These are phyloP conservation scores for Anthopleura xanthogrammica DNA, from an alignment of 92 coral and sea anemone genomes.

Conservation along the genomic window DNA sequence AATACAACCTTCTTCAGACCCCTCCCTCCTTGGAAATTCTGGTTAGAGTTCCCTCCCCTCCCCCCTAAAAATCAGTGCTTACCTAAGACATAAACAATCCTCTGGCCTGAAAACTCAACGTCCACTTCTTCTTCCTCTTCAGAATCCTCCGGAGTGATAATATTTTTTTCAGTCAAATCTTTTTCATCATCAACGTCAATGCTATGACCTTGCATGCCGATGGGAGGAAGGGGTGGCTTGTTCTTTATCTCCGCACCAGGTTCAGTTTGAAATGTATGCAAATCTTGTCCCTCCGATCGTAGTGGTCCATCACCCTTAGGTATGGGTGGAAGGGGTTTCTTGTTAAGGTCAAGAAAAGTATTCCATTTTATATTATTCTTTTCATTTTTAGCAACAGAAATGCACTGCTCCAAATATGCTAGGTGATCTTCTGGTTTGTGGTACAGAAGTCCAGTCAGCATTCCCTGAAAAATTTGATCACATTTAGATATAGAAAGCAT, in stretches of 20 bases:
- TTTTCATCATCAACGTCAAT: slow-evolving; percentile 61
- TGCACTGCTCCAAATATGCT: slow-evolving; percentile 77
- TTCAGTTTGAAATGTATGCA: slow-evolving; percentile 82
- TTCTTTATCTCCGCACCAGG: slow-evolving; percentile 72
- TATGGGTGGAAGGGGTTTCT: slow-evolving; percentile 95
- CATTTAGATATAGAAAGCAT: not conserved
- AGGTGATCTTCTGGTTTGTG: slow-evolving; percentile 91
- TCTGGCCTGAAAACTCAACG: slow-evolving; percentile 84
- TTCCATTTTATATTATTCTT: slow-evolving; percentile 87
- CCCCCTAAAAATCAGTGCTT: slow-evolving; percentile 16
- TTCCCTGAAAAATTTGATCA: slow-evolving; percentile 57
- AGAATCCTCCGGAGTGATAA: slow-evolving; percentile 50
- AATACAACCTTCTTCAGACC: too few species aligned
- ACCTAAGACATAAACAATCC: slow-evolving; percentile 94
- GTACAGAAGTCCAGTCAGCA: slow-evolving; percentile 95
- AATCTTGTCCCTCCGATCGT: slow-evolving; percentile 70
- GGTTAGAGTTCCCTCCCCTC: too few species aligned
- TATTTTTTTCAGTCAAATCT: slow-evolving; percentile 64
- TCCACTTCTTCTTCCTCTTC: slow-evolving; percentile 68
- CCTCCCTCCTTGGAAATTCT: too few species aligned
- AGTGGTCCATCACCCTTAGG: slow-evolving; percentile 92
- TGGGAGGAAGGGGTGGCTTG: slow-evolving; percentile 86
- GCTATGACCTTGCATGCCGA: slow-evolving; percentile 36
- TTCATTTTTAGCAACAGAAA: slow-evolving; percentile 76
- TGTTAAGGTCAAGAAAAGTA: slow-evolving; percentile 83